Conservation (phyloP, 1,140 invertebrate species). For the Zaprionus gabonicus region DNA sequence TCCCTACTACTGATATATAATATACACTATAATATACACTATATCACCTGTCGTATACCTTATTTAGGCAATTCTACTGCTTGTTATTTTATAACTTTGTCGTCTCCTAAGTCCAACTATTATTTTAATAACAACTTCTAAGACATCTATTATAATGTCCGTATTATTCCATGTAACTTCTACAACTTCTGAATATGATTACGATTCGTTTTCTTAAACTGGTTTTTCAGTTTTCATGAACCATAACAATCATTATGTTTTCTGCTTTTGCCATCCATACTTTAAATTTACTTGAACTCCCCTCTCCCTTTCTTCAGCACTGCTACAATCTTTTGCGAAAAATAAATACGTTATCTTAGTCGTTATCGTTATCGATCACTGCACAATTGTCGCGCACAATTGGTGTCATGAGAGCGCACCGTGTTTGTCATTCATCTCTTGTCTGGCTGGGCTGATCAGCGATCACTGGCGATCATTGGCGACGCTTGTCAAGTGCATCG, state of each 20-base stretch:
- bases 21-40: too few species aligned
- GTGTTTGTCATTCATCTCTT: conserved; percentile 49
- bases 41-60: too few species aligned
- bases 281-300: too few species aligned
- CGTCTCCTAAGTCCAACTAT: too few species aligned
- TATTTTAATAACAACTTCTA: background rate
- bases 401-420: conserved; percentile 50
- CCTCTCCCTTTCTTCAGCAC: background rate
- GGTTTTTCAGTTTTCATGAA: too few species aligned
- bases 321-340: background rate
- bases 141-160: background rate
- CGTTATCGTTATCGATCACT: conserved; percentile 12
- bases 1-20: too few species aligned
- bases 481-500: conserved; percentile 48
- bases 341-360: background rate
- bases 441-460: conserved; percentile 20
- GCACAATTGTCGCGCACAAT: conserved; percentile 39
- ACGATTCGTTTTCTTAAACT: too few species aligned
- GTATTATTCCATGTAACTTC: background rate
- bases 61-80: too few species aligned
- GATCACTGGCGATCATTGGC: conserved; percentile 41
- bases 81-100: too few species aligned
- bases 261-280: too few species aligned
- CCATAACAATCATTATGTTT: too few species aligned
- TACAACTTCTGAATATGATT: too few species aligned